These are phyloP conservation scores for Geococcyx californianus DNA, from an alignment of 2,113 vertebrate genomes.

Conservation along the genomic window DNA sequence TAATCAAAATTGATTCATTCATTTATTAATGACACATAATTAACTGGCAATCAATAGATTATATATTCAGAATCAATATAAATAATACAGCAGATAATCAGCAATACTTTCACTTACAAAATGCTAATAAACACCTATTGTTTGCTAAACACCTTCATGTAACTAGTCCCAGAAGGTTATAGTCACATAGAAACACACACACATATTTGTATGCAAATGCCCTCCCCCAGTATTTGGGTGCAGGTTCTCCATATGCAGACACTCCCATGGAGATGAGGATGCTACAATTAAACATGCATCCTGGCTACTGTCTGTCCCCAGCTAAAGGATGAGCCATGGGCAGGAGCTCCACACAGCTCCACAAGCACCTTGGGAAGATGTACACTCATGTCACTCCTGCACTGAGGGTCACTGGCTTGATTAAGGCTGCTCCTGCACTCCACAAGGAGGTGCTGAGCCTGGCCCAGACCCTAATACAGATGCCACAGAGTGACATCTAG, in stretches of 20 bases:
- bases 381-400: fast-evolving
- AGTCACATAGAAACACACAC: fast-evolving
- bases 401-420: neutral
- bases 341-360: fast-evolving
- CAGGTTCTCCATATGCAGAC: neutral
- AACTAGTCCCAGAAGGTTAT: neutral
- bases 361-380: fast-evolving
- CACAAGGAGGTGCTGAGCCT: neutral
- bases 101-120: neutral
- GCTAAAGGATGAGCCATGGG: neutral
- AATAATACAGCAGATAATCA: neutral
- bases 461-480: neutral
- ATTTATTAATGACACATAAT: neutral
- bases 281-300: neutral
- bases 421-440: neutral
- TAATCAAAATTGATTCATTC: neutral
- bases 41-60: neutral
- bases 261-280: neutral
- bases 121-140: neutral
- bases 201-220: too few relatives aligned
- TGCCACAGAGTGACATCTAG: neutral
- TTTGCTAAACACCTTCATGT: neutral
- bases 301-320: neutral
- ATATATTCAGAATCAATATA: neutral
- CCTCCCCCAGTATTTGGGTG: fast-evolving